Percentiles rank a stretch among this genome's conserved stretches.
Conservation (phyloP, 2,797 vertebrate species). For the Harpagifer antarcticus region DNA sequence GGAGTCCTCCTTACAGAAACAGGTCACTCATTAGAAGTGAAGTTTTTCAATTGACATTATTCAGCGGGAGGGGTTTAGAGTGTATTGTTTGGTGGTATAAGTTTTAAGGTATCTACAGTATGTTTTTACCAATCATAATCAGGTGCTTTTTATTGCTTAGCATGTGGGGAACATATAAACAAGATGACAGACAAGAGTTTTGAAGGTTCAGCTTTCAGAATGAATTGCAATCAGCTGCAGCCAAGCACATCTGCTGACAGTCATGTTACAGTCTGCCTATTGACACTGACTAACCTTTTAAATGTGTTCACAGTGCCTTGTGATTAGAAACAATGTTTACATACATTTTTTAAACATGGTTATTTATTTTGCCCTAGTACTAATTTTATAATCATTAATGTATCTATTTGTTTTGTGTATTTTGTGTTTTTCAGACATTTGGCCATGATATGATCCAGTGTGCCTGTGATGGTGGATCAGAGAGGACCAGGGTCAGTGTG, state of each 20-base stretch:
- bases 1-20: constrained; percentile 87
- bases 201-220: background rate
- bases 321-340: too few species aligned
- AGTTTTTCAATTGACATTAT: background rate
- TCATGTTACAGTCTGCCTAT: too few species aligned
- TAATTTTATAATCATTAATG: background rate
- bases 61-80: background rate
- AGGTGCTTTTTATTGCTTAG: too few species aligned
- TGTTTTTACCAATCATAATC: too few species aligned
- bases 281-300: too few species aligned
- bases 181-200: background rate
- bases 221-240: too few species aligned
- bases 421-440: background rate
- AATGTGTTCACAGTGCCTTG: too few species aligned
- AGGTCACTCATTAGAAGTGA: constrained; percentile 2
- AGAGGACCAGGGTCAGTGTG: background rate
- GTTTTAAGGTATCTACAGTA: too few species aligned
- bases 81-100: background rate
- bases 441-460: background rate
- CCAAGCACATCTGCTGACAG: too few species aligned
- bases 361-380: too few species aligned
- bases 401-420: background rate
- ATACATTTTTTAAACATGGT: too few species aligned
- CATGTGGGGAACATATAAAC: too few species aligned
- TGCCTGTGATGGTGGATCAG: background rate